Base-by-base conservation (phyloP, 2,797 vertebrate species). In the Galaxias olidus region DNA sequence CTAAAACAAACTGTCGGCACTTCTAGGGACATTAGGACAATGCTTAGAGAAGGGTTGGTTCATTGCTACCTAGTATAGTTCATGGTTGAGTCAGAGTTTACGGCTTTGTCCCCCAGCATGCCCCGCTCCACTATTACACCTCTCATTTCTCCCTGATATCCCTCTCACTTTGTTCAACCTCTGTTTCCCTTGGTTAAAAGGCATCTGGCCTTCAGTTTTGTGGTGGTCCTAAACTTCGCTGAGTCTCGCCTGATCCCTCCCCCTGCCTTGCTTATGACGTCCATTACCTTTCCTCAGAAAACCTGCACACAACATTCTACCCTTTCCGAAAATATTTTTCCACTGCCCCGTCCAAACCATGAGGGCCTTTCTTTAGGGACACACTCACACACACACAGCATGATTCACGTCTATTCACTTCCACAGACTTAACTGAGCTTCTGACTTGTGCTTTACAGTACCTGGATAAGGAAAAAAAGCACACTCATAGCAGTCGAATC, bases 291-390 rank as follows among this genome's bases (percentile, higher is more conserved):
- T 75, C 68, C 80, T 79, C 53, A 75, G 58, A 75, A 83, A 87
- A 86, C 77, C 83, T 82, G 80, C 85, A 75, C 59, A 4, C 68
- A 72, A 78, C 73, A 72, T 79, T 89, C 85, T 88, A 84, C 77
- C 72, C 73, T 83, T 85, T 78, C 82, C 66, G 64, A 77, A 87
- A 87, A 87, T 84, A 87, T 87, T 89, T 91, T 90, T 91, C 88
- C 89, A 87, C 78, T 78, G 72, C 78, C 74, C 88, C 81, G 53
- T 90, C 84, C 87, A 88, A 87, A 90, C 88, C 86, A 73, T 83
- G 85, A 86, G 86, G 82, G 78, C 86, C 87, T 88, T 84, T 87
- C 86, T 86, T 76, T 86, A 72, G 67, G 75, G 69, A 69, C 58
- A 60, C 67, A 62, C 51, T 10, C 50, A 40, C 45, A 55, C 54